phyloP scores from a whole-genome alignment of 2,797 vertebrate genomes.

The Galaxias olidus region DNA sequence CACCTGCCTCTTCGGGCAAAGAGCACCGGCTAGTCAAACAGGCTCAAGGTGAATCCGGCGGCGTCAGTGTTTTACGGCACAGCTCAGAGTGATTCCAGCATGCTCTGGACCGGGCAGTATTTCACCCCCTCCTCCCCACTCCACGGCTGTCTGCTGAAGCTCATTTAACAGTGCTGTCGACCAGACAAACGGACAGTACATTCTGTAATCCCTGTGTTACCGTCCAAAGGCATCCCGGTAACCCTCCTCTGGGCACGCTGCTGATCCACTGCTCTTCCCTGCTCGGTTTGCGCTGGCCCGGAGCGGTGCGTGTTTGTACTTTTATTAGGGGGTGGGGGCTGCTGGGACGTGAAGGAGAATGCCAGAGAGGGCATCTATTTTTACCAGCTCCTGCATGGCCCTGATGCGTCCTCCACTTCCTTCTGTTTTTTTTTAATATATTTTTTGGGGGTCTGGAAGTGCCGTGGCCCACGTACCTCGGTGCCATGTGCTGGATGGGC shows the following conservation, averaged over 20 bases:
- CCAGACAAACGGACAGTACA: conserved; percentile 51
- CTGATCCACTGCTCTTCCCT: conserved; percentile 36
- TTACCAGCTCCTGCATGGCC: conserved; percentile 64
- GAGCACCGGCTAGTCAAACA: conserved; percentile 8
- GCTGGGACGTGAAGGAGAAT: conserved; percentile 72
- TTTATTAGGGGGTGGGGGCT: conserved; percentile 67
- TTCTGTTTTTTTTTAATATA: not conserved
- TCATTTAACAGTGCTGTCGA: conserved; percentile 62
- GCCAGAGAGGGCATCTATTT: conserved; percentile 73
- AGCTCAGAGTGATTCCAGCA: conserved; percentile 43
- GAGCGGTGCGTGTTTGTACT: conserved; percentile 60
- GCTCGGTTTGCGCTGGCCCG: conserved; percentile 57
- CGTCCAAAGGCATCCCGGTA: conserved; percentile 66
- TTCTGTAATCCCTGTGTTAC: conserved; percentile 54
- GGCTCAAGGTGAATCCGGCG: conserved; percentile 26
- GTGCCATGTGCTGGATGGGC: conserved; percentile 31
- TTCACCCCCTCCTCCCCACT: conserved; percentile 44
- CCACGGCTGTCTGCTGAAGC: conserved; percentile 53
- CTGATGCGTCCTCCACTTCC: conserved; percentile 41
- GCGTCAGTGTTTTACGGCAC: conserved; percentile 41
- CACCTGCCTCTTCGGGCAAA: not conserved
- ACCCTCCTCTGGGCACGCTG: conserved; percentile 54
- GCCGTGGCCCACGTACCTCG: conserved; percentile 18
- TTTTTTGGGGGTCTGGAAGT: conserved; percentile 6
- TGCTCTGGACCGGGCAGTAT: conserved; percentile 39